Conservation (phyloP, 1,140 invertebrate species). For the Bombus picipes region DNA sequence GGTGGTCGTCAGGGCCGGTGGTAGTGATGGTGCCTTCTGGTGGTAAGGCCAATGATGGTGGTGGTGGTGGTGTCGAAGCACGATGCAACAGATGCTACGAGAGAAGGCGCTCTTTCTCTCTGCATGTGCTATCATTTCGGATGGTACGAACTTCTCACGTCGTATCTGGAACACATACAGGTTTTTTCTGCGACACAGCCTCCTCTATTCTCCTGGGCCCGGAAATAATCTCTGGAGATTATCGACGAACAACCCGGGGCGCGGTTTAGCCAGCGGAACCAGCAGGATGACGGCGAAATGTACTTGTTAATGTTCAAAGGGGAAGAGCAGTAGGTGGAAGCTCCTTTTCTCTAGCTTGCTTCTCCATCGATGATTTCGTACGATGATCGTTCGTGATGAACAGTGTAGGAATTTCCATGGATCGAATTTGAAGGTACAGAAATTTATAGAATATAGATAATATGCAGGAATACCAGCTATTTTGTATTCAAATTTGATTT, state of each 20-base stretch:
- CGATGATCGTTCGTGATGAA: no score
- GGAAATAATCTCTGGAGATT: slow-evolving; percentile 37
- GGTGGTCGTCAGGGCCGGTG: slow-evolving; percentile 73
- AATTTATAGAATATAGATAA: no score
- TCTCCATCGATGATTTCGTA: not conserved
- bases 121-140: slow-evolving; percentile 69
- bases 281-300: not conserved
- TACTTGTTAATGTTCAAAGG: not conserved
- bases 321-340: not conserved
- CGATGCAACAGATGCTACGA: slow-evolving; percentile 76
- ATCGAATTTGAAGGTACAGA: no score
- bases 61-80: slow-evolving; percentile 58
- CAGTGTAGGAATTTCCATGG: no score
- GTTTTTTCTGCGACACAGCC: not conserved
- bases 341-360: not conserved
- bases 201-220: not conserved
- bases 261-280: no score
- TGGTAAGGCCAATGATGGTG: slow-evolving; percentile 63
- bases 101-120: slow-evolving; percentile 59
- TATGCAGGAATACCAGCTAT: no score
- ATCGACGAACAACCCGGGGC: not conserved
- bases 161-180: slow-evolving; percentile 16
- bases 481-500: no score
- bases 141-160: not conserved
- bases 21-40: slow-evolving; percentile 68